These are phyloP conservation scores for Acromyrmex heyeri DNA, from an alignment of 1,140 invertebrate genomes.

Conservation along the genomic window DNA sequence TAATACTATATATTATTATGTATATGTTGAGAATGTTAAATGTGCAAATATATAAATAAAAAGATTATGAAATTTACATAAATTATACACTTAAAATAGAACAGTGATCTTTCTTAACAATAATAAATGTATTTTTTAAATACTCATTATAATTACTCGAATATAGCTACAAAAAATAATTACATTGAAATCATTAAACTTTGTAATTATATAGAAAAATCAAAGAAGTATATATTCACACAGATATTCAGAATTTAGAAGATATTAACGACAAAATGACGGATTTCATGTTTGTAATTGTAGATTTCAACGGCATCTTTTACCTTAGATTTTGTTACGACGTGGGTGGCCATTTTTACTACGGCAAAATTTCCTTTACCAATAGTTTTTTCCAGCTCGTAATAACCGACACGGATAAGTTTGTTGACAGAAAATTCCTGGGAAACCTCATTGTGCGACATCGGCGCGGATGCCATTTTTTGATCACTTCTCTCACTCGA, in stretches of 20 bases:
- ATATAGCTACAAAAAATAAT: neutral
- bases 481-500: slow-evolving; percentile 83
- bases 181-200: neutral
- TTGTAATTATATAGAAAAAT: slow-evolving; percentile 15
- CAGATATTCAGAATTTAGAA: slow-evolving; percentile 66
- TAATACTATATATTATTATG: neutral
- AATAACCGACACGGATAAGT: slow-evolving; percentile 97
- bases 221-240: slow-evolving; percentile 27
- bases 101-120: neutral
- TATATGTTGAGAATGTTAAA: neutral
- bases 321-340: slow-evolving; percentile 99
- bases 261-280: slow-evolving; percentile 77
- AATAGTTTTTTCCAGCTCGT: slow-evolving; percentile 98
- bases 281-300: slow-evolving; percentile 70
- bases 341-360: slow-evolving; percentile 98
- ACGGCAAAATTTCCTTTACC: slow-evolving; percentile 99
- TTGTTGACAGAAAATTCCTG: slow-evolving; percentile 89
- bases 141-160: neutral
- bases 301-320: slow-evolving; percentile 72
- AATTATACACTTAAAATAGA: slow-evolving; percentile 60
- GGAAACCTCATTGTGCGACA: slow-evolving; percentile 85
- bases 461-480: slow-evolving; percentile 86
- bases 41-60: slow-evolving; percentile 14
- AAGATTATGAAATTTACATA: slow-evolving; percentile 60
- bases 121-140: slow-evolving; percentile 11